Evolutionary conservation across 1,140 invertebrate genomes (phyloP), one percentile per base, ranked within the genome.

Genomic region (Diorhabda carinulata): DNA sequence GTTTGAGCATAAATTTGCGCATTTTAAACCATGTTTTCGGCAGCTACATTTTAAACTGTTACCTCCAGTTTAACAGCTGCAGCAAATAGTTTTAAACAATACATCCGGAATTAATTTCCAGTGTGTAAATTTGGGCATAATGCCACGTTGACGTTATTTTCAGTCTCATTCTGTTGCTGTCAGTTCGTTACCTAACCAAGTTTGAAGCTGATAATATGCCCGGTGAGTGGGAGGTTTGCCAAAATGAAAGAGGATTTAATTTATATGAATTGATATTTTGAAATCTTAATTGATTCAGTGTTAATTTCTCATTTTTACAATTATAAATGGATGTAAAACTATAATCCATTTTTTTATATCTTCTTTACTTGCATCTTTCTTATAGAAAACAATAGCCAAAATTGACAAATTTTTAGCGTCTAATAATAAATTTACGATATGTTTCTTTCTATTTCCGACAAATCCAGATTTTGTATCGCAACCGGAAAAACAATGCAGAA

Each of bases 191-290:
- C 59, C 61, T 47, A 66, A 41, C 64, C 64, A 63, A 47, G 25
- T 61, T 63, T 68, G 67, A 42, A 68, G 59, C 67, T 63, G 67
- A 43, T 68, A 68, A 62, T 68, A 68, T 62, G 67, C 60, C 59
- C 67, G 61, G 60, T 68, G 62, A 43, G 1, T 40, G 7, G 45
- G 25, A 25, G 25, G 25, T 25, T 25, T 25, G 25, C 25, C 25
- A 25, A 25, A 25, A 25, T 25, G 25, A 52, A 64, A 64, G 47
- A 64, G 45, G 44, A 56, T 64, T 64, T 52, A 10, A 57, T 64
- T 64, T 64, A 58, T 66, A 57, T 9, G 25, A 66, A 66, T 66
- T 43, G 56, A 66, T 59, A 66, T 59, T 59, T 57, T 59, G 25
- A 64, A 66, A 66, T 44, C 52, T 59, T 45, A 42, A 58, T 58